Evolutionary conservation across 2,888 invertebrate genomes (phyloP).

Genomic region (Scaeva pyrastri): DNA sequence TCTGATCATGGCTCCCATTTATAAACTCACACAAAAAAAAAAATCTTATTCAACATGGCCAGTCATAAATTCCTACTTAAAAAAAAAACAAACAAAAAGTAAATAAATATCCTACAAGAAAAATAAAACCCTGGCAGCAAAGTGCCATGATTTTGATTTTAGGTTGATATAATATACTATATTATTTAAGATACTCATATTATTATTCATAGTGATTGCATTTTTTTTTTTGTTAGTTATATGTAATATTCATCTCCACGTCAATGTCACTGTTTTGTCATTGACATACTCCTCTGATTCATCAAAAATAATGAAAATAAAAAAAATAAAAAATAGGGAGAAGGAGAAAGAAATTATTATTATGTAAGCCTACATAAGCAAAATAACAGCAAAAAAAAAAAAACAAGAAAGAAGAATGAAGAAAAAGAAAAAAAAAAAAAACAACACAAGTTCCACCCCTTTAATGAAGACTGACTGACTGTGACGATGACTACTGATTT

Average conservation of each 20-base stretch:
- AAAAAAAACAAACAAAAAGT: no score
- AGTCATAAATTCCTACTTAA: no score
- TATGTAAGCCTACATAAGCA: constrained; percentile 14
- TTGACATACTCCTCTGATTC: constrained; percentile 56
- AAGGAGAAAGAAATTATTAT: not conserved
- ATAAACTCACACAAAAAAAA: no score
- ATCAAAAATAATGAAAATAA: constrained; percentile 36
- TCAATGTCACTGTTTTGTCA: constrained; percentile 54
- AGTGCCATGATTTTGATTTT: not conserved
- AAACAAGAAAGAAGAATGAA: constrained; percentile 47
- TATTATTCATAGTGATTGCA: constrained; percentile 22
- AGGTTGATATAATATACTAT: not conserved
- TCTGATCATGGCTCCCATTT: no score
- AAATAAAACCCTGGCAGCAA: not conserved
- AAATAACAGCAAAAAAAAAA: not conserved
- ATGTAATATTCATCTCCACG: not conserved
- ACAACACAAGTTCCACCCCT: constrained; percentile 58
- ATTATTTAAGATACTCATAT: not conserved
- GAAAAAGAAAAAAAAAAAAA: constrained; percentile 6
- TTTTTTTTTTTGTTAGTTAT: not conserved
- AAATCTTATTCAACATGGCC: no score
- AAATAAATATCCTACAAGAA: no score
- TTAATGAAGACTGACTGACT: constrained; percentile 56
- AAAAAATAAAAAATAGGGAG: not conserved
- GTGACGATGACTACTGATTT: constrained; percentile 32